These are phyloP conservation scores for Cephonodes hylas DNA, from an alignment of 2,888 invertebrate species.

Conservation along the genomic window DNA sequence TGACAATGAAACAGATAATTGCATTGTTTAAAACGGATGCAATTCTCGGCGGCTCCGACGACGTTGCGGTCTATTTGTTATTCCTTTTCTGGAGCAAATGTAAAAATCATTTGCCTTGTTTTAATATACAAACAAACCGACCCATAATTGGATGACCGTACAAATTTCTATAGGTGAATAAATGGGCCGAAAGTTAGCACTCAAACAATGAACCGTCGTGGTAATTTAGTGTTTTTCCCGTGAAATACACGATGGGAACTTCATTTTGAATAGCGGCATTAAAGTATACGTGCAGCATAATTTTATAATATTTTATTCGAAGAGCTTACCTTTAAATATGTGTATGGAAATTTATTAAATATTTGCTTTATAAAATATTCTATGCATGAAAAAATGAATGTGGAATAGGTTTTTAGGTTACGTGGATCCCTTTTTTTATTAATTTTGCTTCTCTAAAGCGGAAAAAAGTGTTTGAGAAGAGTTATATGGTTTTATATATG, in stretches of 20 bases:
- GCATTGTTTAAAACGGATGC: conserved; percentile 6
- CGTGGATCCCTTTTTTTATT: too few relatives aligned
- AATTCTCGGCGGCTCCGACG: background rate
- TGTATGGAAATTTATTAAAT: too few relatives aligned
- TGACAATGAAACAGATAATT: conserved; percentile 5
- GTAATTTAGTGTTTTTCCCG: background rate
- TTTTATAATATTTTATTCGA: background rate
- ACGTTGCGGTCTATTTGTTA: background rate
- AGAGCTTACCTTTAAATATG: too few relatives aligned
- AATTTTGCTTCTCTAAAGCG: too few relatives aligned
- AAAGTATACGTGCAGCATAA: background rate
- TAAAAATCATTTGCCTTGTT: background rate
- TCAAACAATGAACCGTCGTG: background rate
- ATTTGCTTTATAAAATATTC: too few relatives aligned
- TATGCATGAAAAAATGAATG: too few relatives aligned
- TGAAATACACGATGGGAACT: background rate
- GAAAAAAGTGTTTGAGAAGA: too few relatives aligned
- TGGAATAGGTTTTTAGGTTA: too few relatives aligned
- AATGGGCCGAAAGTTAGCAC: background rate
- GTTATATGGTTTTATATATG: too few relatives aligned
- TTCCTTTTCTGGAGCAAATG: background rate
- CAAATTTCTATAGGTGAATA: background rate
- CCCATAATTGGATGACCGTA: background rate
- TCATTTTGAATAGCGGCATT: background rate
- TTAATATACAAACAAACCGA: background rate